Base-by-base conservation (phyloP, 2,113 vertebrate genomes). In the Ornithorhynchus anatinus region DNA sequence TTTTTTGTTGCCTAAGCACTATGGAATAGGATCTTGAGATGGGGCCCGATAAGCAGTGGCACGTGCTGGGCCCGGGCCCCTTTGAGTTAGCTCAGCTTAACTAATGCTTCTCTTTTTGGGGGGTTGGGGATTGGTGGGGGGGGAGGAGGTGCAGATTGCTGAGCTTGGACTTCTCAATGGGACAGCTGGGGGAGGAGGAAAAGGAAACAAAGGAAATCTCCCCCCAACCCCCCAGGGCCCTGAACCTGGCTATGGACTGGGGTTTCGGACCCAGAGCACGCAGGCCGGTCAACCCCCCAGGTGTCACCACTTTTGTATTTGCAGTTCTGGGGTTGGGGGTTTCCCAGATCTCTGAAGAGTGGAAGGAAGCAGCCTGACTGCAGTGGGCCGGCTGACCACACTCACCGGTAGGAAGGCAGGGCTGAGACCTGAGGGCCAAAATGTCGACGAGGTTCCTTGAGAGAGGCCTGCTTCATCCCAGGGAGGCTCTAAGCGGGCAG, bases 1-100 rank as follows among this genome's bases (percentile, higher is more conserved):
- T 86, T 87, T 89, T 84, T 77, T 76, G 72, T 84, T 79, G 60
- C 60, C 59, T 57, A 54, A 81, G 79, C 79, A 70, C 62, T 61
- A 82, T 87, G 82, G 87, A 93, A 90, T 60, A 80, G 80, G 77
- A 77, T 93, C 86, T 85, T 86, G 88, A 91, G 54, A 91, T 75
- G 75, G 62, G 59, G 64, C 72, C 72, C 36, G 86, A 92, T 93
- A 94, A 93, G 94, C 90, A 80, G 71, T 53, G 73, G 87, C 92
- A 83, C 81, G 59, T 89, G 88, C 81, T 81, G 74, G 76, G 72
- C 75, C 13, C n/a, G n/a, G 73, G 88, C 84, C 81, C n/a, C 88
- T 89, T 84, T 84, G 82, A 89, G 86, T 82, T 79, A 48, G 13
- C 70, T 73, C 20, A 52, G 79, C 89, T 90, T 84, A 81, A 81